A percentile compares a stretch with the other conserved stretches of the same genome.
Evolutionary conservation across 1,140 invertebrate genomes (phyloP).

Genomic region (Sycophila sp.): DNA sequence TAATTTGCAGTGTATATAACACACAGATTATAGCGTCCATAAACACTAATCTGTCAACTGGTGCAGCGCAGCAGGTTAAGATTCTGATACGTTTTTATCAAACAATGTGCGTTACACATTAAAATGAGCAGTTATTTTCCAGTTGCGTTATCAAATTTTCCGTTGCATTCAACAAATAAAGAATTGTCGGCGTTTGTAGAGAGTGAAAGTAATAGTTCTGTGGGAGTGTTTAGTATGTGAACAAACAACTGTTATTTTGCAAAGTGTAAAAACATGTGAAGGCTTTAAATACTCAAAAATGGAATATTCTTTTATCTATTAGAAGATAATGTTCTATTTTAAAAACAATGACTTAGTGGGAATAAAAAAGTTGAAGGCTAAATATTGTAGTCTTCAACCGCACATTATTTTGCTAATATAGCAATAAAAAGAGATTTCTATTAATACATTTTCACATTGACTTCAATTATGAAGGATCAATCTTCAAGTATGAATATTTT

Average conservation of each 20-base stretch:
- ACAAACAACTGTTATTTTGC: neutral
- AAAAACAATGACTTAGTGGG: neutral
- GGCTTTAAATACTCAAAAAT: neutral
- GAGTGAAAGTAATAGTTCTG: neutral
- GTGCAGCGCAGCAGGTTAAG: constrained; percentile 24
- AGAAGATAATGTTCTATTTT: too few species aligned
- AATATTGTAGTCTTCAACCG: neutral
- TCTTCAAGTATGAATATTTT: constrained; percentile 52
- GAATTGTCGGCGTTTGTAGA: neutral
- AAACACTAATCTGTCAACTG: neutral
- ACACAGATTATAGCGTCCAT: too few species aligned
- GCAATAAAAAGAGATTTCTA: neutral
- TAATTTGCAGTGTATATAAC: too few species aligned
- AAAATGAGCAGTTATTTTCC: neutral
- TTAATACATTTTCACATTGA: neutral
- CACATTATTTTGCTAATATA: neutral
- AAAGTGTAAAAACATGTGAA: neutral
- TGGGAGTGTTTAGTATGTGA: neutral
- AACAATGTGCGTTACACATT: neutral
- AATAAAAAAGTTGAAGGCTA: neutral
- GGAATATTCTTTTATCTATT: too few species aligned
- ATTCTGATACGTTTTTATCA: neutral
- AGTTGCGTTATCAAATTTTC: neutral
- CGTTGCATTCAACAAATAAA: neutral
- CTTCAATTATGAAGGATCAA: constrained; percentile 34